phyloP scores from a whole-genome alignment of 2,888 invertebrate genomes.

The Phymatocera aterrima region DNA sequence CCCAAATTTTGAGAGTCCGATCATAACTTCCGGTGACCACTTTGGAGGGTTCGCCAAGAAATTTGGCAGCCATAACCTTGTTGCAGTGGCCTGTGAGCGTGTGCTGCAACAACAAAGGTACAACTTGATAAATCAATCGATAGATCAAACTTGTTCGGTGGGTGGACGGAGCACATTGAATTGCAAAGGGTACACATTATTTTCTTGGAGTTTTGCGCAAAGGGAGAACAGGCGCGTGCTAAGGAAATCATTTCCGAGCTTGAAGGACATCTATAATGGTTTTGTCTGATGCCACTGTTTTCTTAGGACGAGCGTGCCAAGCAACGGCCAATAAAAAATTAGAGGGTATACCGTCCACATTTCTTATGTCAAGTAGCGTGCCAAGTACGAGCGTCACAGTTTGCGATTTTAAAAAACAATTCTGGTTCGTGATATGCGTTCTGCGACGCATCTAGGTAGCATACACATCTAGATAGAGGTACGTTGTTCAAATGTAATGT shows the following conservation, averaged over 20 bases:
- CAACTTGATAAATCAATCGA: neutral
- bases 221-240: neutral
- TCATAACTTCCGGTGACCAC: slow-evolving; percentile 99
- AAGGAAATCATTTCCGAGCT: neutral
- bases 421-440: neutral
- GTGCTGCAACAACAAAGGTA: slow-evolving; percentile 80
- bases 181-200: neutral
- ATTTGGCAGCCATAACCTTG: slow-evolving; percentile 98
- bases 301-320: neutral
- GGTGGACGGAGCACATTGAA: neutral
- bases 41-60: slow-evolving; percentile 93
- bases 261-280: neutral
- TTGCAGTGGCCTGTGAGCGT: slow-evolving; percentile 97
- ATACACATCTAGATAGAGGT: neutral
- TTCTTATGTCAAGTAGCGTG: neutral
- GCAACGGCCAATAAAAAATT: slow-evolving; percentile 11
- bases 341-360: neutral
- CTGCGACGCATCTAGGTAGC: neutral
- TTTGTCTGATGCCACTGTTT: neutral
- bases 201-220: neutral
- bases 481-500: neutral
- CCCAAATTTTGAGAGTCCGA: slow-evolving; percentile 99
- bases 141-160: neutral
- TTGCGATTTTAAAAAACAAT: neutral
- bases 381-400: neutral